A percentile compares a stretch with the other conserved stretches of the same genome.
These are phyloP conservation scores for Diglossa cyanea DNA, from an alignment of 2,797 vertebrate species.

Conservation along the genomic window DNA sequence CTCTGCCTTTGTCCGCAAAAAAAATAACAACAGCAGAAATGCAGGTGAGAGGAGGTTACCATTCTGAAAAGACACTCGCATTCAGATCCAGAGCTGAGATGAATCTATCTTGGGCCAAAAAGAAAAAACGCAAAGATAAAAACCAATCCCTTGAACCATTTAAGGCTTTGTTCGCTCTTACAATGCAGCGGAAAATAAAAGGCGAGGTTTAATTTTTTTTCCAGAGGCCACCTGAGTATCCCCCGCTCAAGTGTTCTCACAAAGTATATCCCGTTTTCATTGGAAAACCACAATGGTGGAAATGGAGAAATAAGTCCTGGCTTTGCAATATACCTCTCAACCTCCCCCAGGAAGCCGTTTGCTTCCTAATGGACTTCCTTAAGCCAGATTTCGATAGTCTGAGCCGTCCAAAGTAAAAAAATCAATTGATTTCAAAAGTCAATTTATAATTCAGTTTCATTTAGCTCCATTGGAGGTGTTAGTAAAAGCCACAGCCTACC, in stretches of 20 bases:
- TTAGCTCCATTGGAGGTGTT: background rate
- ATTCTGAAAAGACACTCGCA: background rate
- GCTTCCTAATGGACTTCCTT: background rate
- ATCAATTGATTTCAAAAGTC: background rate
- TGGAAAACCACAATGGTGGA: slow-evolving; percentile 39
- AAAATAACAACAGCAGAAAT: background rate
- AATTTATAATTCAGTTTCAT: background rate
- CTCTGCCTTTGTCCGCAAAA: background rate
- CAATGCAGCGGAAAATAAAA: background rate
- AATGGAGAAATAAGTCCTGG: background rate
- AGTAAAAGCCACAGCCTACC: background rate
- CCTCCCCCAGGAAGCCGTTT: background rate
- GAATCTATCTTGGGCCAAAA: background rate
- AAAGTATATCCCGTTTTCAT: background rate
- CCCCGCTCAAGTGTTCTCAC: background rate
- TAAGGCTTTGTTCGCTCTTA: background rate
- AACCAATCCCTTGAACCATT: background rate
- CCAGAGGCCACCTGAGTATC: background rate
- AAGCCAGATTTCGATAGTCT: background rate
- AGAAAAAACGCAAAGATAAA: background rate
- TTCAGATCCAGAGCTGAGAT: background rate
- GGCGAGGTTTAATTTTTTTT: slow-evolving; percentile 7
- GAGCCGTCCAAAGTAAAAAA: slow-evolving; percentile 29
- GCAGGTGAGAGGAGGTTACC: background rate
- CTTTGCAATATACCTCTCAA: background rate